Base-by-base conservation (phyloP, 1,140 invertebrate species). In the Triops cancriformis region DNA sequence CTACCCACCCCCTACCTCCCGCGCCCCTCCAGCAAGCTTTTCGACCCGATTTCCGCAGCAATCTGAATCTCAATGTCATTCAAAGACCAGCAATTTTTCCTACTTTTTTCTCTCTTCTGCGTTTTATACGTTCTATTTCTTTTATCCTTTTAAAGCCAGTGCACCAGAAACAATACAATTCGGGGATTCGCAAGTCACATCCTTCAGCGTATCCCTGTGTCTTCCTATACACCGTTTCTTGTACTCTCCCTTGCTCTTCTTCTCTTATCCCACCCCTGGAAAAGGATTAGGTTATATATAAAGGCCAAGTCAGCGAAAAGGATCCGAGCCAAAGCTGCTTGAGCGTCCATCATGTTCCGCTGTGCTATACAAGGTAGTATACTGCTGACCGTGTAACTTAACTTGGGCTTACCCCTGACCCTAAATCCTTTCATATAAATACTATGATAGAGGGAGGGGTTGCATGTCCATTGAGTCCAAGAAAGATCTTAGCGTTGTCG, bases 221-320 rank as follows among this genome's bases (percentile, higher is more conserved):
- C 31, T 37, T 37, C 7, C 31, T 37, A 2, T 4, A 37, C 7
- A 37, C 31, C 31, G 31, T 37, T 2, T 37, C 31, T 37, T 37
- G 31, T 37, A 4, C 31, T 37, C 7, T 37, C 31, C 31, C 2
- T 7, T 37, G 31, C 31, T 37, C 31, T 37, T 37, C 31, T 37
- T 37, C 31, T 7, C 7, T 37, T 37, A 37, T 37, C 31, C n/a
- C n/a, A n/a, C n/a, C 31, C 7, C 51, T 23, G n/a, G 11, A 64
- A 64, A 64, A 23, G 51, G 51, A 64, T 64, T 64, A 64, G 51
- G 51, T 64, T 64, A 64, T 64, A 23, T 64, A 64, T 37, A 37
- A n/a, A 64, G 51, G 51, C 51, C 51, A 64, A 64, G 51, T 64
- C 51, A 64, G 51, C 51, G 51, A 64, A 64, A 64, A 64, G 51